Conservation (phyloP, 2,797 vertebrate genomes). For the Clarias pachynema region DNA sequence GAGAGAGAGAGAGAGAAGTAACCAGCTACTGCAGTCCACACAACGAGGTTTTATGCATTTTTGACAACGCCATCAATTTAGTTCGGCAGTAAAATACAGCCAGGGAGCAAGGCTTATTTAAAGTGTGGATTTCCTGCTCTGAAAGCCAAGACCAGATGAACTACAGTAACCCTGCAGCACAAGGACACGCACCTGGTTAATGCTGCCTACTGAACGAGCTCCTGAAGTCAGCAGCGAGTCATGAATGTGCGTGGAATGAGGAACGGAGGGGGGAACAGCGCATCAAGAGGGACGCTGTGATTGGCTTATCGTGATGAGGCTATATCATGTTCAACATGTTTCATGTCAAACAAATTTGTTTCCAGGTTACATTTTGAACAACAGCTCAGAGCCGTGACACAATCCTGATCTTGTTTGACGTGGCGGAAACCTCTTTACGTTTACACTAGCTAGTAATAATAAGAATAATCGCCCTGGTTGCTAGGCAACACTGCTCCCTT, state of each 20-base stretch:
- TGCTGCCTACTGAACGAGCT: neutral
- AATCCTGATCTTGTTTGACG: neutral
- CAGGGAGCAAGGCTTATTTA: neutral
- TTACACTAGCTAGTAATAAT: neutral
- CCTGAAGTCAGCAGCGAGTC: neutral
- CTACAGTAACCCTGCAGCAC: conserved; percentile 66
- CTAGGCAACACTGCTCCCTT: conserved; percentile 1
- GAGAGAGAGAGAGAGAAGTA: neutral
- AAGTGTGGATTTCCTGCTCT: conserved; percentile 40
- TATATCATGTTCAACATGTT: neutral
- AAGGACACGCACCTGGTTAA: conserved; percentile 19
- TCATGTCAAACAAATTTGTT: neutral
- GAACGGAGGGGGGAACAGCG: too few relatives aligned
- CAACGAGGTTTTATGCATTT: neutral
- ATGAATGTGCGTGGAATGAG: neutral
- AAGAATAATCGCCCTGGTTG: neutral
- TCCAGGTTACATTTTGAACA: neutral
- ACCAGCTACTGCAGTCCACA: neutral
- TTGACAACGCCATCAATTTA: conserved; percentile 4
- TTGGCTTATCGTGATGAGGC: neutral
- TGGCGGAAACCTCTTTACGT: neutral
- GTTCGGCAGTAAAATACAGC: neutral
- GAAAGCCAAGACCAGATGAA: conserved; percentile 63
- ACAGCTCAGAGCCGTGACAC: neutral
- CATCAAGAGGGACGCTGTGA: too few relatives aligned